Base-by-base conservation (phyloP, 2,888 invertebrate genomes). In the Empis stercorea region DNA sequence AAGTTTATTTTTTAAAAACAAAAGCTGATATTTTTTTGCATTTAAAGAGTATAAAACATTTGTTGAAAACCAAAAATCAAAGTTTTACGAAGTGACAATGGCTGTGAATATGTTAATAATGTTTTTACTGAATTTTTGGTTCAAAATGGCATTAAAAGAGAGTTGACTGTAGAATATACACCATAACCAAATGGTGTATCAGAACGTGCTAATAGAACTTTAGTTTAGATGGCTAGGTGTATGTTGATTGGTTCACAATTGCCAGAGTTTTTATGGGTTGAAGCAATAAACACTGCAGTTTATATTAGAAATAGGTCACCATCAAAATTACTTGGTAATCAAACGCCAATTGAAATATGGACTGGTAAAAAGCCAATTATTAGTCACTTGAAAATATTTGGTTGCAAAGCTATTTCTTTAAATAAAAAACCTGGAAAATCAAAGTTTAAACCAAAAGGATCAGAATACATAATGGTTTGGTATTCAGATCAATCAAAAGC, bases 121-220 rank as follows among this genome's bases (percentile, higher is more conserved):
- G 14, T 10, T 27, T 55, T 55, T 30, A 37, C 51, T 10, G 39
- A 15, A 39, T 54, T 46, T 48, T 43, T 53, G 11, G 14, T 45
- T 2, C 38, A 49, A 10, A 42, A 50, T 41, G 55, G 55, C 4
- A 53, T 54, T 36, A 30, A 23, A 27, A 34, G 51, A 11, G 51
- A 56, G 36, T 27, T 54, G 14, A 52, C 53, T 3, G 50, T 52
- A 2, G 46, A 48, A n/a, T 46, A 55, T 17, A 56, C 54, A 15
- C 57, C 56, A 9, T 52, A 56, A 20, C 55, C 55, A 46, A 56
- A 56, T 30, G 56, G 56, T 3, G 51, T 55, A 9, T 54, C 55
- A 0, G 53, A 55, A 34, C 34, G 54, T 6, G 51, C 47, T 0
- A 56, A 55, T 41, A 45, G 50, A 5, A 55, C 55, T 1, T 39